Percentiles rank a stretch among this genome's conserved stretches.
These are phyloP conservation scores for Falco cherrug DNA, from an alignment of 2,797 vertebrate species.

Conservation along the genomic window DNA sequence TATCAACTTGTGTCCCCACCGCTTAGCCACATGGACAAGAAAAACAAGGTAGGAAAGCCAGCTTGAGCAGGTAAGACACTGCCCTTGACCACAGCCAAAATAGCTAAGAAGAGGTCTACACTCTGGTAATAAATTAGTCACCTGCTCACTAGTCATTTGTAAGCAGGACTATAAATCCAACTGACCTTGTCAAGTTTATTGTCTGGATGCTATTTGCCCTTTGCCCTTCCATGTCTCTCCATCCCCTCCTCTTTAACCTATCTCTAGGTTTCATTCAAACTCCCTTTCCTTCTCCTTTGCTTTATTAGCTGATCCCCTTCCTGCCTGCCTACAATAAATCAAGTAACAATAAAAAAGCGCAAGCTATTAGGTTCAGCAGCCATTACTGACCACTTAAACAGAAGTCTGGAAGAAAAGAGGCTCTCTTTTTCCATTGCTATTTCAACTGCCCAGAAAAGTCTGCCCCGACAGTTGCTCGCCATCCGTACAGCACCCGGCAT, in stretches of 20 bases:
- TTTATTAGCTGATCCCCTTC: neutral
- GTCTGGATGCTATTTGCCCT: neutral
- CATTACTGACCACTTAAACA: neutral
- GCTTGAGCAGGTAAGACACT: neutral
- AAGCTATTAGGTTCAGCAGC: neutral
- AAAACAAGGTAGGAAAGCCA: constrained; percentile 41
- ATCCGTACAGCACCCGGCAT: neutral
- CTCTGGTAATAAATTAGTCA: neutral
- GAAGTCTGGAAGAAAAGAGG: neutral
- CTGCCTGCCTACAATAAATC: neutral
- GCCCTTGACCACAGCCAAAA: neutral
- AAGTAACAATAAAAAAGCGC: neutral
- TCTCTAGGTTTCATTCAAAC: neutral
- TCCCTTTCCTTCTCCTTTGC: neutral
- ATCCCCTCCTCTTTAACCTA: neutral
- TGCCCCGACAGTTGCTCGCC: neutral
- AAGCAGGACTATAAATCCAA: neutral
- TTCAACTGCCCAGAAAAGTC: neutral
- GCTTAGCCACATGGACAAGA: neutral
- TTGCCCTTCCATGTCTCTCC: neutral
- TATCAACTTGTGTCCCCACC: constrained; percentile 46
- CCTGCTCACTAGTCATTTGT: neutral
- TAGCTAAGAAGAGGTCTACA: neutral
- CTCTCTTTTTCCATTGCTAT: neutral
- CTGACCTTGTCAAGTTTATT: neutral